These are phyloP conservation scores for Leptinotarsa texana DNA, from an alignment of 1,140 invertebrate genomes.

Conservation along the genomic window DNA sequence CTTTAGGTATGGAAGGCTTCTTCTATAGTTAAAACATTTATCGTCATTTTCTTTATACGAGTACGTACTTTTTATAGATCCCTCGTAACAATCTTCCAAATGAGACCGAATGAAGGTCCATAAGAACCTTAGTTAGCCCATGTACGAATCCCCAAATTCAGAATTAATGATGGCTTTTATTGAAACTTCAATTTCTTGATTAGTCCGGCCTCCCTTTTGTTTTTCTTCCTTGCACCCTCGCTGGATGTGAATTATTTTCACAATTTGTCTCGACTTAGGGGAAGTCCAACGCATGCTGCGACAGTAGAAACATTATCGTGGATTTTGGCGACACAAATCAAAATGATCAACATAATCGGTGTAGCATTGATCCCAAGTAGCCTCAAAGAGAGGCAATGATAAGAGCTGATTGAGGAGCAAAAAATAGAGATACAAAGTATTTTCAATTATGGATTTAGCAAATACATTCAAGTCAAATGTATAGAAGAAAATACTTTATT, in stretches of 20 bases:
- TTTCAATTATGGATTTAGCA: no score
- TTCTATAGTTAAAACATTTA: no score
- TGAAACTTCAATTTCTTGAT: slow-evolving; percentile 61
- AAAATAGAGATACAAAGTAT: no score
- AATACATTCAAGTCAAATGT: no score
- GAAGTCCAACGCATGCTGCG: slow-evolving; percentile 22
- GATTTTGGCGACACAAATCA: background rate
- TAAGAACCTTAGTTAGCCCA: slow-evolving; percentile 37
- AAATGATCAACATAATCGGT: background rate
- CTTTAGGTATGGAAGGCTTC: no score
- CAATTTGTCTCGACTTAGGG: slow-evolving; percentile 42
- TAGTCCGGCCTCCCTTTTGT: slow-evolving; percentile 47
- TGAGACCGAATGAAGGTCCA: slow-evolving; percentile 37
- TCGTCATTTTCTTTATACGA: no score
- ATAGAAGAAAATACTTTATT: no score
- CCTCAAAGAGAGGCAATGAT: no score
- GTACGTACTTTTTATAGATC: background rate
- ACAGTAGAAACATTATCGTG: background rate
- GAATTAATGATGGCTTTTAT: slow-evolving; percentile 61
- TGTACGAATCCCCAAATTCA: slow-evolving; percentile 54
- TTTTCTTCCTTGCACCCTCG: slow-evolving; percentile 30
- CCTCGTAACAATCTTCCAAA: slow-evolving; percentile 11
- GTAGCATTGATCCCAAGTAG: no score
- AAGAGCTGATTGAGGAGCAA: no score
- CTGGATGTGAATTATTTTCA: slow-evolving; percentile 48